phyloP scores from a whole-genome alignment of 2,113 vertebrate genomes.

The Phycodurus eques region DNA sequence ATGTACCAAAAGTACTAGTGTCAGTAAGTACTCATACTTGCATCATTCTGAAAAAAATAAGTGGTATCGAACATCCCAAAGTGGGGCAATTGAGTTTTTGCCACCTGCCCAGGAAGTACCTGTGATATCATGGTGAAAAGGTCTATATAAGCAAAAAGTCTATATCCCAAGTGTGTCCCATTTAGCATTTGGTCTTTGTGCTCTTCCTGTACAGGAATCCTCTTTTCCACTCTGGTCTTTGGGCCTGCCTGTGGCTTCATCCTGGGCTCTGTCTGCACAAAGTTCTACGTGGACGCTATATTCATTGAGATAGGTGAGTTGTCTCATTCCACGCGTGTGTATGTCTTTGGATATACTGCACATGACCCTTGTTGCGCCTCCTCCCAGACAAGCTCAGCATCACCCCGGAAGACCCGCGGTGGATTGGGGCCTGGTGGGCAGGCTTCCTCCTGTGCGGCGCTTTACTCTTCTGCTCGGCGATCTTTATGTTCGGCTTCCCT shows the following conservation, averaged over 20 bases:
- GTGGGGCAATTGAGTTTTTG: too few species aligned
- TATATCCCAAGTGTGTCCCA: too few species aligned
- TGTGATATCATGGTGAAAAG: too few species aligned
- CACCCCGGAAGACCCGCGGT: slow-evolving; percentile 91
- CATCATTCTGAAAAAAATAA: too few species aligned
- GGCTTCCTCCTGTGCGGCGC: slow-evolving; percentile 97
- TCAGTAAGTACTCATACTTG: too few species aligned
- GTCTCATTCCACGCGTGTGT: background rate
- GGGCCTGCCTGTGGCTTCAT: slow-evolving; percentile 98
- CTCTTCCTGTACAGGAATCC: slow-evolving; percentile 79
- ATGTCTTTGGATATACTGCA: background rate
- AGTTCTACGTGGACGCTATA: slow-evolving; percentile 95
- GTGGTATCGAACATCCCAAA: too few species aligned
- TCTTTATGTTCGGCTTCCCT: slow-evolving; percentile 97
- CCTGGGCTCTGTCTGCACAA: slow-evolving; percentile 97
- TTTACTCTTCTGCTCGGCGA: slow-evolving; percentile 94
- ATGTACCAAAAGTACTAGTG: too few species aligned
- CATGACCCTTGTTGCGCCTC: background rate
- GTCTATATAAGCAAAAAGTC: too few species aligned
- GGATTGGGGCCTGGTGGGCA: slow-evolving; percentile 99
- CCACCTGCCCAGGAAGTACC: too few species aligned
- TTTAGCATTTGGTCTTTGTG: too few species aligned
- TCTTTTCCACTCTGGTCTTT: slow-evolving; percentile 97
- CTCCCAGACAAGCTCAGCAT: slow-evolving; percentile 83
- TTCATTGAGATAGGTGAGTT: slow-evolving; percentile 93